Percentiles rank a stretch among this genome's conserved stretches.
These are phyloP conservation scores for Oophaga sylvatica DNA, from an alignment of 2,797 vertebrate species.

Conservation along the genomic window DNA sequence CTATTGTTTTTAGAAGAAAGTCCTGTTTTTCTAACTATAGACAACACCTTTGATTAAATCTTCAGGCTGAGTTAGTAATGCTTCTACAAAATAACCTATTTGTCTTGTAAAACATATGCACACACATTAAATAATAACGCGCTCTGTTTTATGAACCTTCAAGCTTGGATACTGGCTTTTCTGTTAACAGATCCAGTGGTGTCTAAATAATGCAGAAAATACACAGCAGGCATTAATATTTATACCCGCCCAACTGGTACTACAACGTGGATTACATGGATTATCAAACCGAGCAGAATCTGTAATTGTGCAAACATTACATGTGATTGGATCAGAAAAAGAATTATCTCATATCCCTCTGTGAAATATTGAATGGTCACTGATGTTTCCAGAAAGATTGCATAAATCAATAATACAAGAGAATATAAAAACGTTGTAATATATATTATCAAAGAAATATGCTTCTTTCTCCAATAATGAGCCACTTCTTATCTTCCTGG, in stretches of 20 bases:
- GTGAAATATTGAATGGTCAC: background rate
- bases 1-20: no score
- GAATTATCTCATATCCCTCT: background rate
- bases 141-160: background rate
- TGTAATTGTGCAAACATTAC: background rate
- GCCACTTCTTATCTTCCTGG: no score
- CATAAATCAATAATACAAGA: no score
- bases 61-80: background rate
- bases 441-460: no score
- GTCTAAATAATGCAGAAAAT: background rate
- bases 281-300: background rate
- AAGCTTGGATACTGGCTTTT: background rate
- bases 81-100: background rate
- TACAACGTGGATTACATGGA: background rate
- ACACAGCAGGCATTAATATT: slow-evolving; percentile 9
- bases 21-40: no score
- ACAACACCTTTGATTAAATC: background rate
- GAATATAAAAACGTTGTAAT: no score
- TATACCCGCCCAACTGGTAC: background rate
- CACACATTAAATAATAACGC: background rate
- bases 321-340: background rate
- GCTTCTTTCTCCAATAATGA: no score
- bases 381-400: no score
- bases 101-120: background rate
- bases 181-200: background rate